Conservation (phyloP, 2,888 invertebrate genomes). For the Neoaliturus tenellus region DNA sequence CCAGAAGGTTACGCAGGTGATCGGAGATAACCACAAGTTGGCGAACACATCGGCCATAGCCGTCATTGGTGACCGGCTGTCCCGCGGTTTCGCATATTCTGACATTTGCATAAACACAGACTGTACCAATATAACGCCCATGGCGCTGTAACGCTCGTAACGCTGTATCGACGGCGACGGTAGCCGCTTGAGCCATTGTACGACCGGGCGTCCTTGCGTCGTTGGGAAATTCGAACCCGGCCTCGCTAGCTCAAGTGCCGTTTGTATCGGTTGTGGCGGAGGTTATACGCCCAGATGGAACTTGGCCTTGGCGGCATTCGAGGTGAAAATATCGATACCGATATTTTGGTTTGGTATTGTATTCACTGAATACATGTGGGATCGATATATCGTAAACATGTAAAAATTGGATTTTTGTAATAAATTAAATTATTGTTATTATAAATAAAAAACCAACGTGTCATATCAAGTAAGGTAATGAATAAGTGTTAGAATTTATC, state of each 20-base stretch:
- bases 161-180: not conserved
- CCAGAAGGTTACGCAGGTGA: too few species aligned
- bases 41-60: not conserved
- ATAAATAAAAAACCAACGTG: too few species aligned
- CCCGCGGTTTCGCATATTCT: not conserved
- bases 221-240: not conserved
- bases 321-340: too few species aligned
- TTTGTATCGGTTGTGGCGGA: not conserved
- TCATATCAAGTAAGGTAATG: too few species aligned
- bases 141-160: not conserved
- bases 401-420: too few species aligned
- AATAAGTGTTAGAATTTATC: too few species aligned
- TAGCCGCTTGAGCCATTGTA: not conserved
- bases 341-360: too few species aligned
- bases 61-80: not conserved
- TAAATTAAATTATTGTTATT: too few species aligned
- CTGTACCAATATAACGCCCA: too few species aligned
- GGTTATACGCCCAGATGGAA: not conserved
- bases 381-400: too few species aligned
- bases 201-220: slow-evolving; percentile 24
- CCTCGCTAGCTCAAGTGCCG: slow-evolving; percentile 13
- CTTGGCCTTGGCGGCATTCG: too few species aligned
- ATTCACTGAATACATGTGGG: too few species aligned
- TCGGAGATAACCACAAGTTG: not conserved
- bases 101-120: slow-evolving; percentile 32